Conservation (phyloP, 2,113 vertebrate genomes). For the Macroglossus sobrinus region DNA sequence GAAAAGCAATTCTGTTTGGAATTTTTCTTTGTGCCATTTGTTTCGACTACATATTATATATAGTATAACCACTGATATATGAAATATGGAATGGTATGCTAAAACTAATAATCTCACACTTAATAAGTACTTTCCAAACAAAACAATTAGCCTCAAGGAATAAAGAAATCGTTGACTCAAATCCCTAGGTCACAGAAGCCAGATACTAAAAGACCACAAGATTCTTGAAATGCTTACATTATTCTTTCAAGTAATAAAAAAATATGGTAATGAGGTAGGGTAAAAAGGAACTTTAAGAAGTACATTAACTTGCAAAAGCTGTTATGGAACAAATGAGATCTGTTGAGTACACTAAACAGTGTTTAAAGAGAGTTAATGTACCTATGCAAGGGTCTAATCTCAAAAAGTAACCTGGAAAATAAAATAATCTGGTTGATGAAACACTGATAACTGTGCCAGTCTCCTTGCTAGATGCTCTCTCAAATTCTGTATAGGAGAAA, state of each 20-base stretch:
- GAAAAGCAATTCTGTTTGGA: not conserved
- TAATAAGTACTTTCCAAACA: constrained; percentile 27
- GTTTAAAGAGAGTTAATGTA: not conserved
- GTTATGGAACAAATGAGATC: constrained; percentile 16
- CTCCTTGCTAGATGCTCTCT: not conserved
- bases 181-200: not conserved
- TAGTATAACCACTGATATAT: not conserved
- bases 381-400: not conserved
- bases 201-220: not conserved
- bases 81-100: not conserved
- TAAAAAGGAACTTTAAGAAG: not conserved
- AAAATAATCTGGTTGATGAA: not conserved
- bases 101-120: constrained; percentile 42
- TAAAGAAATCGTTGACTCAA: constrained; percentile 33
- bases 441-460: not conserved
- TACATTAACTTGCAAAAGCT: not conserved
- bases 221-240: not conserved
- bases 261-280: not conserved
- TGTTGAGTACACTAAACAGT: not conserved
- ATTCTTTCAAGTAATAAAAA: not conserved
- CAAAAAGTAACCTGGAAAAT: not conserved
- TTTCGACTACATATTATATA: not conserved
- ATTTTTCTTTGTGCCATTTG: constrained; percentile 56
- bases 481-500: not conserved
- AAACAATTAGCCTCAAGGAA: constrained; percentile 37